These are phyloP conservation scores for Onychomys arenicola DNA, from an alignment of 2,797 vertebrate species.

Conservation along the genomic window DNA sequence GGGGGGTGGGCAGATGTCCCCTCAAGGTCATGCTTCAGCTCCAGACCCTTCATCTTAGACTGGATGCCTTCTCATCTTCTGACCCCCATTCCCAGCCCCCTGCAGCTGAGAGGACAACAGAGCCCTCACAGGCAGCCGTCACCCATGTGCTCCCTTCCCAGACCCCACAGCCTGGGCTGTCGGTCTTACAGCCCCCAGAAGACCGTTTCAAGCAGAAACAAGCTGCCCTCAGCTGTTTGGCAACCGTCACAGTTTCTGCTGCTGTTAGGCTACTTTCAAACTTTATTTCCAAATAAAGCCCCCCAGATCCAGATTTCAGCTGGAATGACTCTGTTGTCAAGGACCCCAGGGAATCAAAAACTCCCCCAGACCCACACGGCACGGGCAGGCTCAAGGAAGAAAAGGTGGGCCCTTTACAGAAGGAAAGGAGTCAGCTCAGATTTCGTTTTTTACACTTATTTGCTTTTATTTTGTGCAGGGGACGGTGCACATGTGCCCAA, in stretches of 20 bases:
- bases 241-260: background rate
- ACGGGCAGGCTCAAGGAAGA: background rate
- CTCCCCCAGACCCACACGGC: background rate
- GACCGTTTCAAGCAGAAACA: background rate
- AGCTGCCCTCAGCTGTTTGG: background rate
- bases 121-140: background rate
- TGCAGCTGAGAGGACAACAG: background rate
- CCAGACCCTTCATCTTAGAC: background rate
- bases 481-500: background rate
- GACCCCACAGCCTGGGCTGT: background rate
- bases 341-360: background rate
- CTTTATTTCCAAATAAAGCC: background rate
- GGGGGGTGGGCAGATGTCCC: rapidly evolving
- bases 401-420: background rate
- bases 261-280: background rate
- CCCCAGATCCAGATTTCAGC: background rate
- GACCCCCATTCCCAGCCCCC: background rate
- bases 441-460: background rate
- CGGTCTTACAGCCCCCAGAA: background rate
- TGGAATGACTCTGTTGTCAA: background rate
- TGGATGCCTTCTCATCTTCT: background rate
- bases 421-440: background rate
- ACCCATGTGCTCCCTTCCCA: background rate
- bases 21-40: background rate
- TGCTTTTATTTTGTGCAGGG: background rate